A percentile compares a stretch with the other conserved stretches of the same genome.
phyloP scores from a whole-genome alignment of 2,113 vertebrate genomes.

The Phalacrocorax carbo region DNA sequence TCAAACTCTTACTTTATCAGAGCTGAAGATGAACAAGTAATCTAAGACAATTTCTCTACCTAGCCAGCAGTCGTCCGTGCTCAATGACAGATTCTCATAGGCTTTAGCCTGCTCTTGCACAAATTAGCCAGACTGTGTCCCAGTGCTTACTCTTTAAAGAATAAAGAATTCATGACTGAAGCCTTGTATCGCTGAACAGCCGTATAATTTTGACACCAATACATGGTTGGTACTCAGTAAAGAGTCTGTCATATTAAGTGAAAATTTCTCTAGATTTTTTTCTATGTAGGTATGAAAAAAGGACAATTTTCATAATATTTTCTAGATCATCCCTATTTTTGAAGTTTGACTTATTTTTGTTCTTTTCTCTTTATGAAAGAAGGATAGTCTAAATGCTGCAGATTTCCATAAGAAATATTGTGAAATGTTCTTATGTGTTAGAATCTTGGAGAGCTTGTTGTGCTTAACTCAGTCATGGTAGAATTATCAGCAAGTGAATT shows the following conservation, averaged over 20 bases:
- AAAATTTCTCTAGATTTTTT: background rate
- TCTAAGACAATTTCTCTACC: background rate
- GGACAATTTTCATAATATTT: background rate
- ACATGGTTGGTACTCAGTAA: background rate
- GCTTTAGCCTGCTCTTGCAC: background rate
- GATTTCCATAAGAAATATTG: background rate
- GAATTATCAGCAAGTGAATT: background rate
- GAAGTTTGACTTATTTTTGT: background rate
- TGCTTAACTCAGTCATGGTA: background rate
- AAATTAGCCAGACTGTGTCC: background rate
- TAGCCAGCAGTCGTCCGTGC: background rate
- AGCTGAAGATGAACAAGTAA: background rate
- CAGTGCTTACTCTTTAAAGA: background rate
- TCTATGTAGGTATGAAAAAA: background rate
- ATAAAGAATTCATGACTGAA: background rate
- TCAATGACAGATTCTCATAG: background rate
- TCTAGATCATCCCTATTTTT: background rate
- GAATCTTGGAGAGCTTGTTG: background rate
- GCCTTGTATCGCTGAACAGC: background rate
- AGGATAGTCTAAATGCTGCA: background rate
- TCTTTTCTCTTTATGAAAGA: background rate
- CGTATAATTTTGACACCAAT: background rate
- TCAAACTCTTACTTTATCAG: constrained; percentile 33
- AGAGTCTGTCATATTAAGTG: background rate
- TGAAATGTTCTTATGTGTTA: background rate